Percentiles rank a stretch among this genome's conserved stretches.
Conservation (phyloP, 1,140 invertebrate species). For the Bradynema listronoti region DNA sequence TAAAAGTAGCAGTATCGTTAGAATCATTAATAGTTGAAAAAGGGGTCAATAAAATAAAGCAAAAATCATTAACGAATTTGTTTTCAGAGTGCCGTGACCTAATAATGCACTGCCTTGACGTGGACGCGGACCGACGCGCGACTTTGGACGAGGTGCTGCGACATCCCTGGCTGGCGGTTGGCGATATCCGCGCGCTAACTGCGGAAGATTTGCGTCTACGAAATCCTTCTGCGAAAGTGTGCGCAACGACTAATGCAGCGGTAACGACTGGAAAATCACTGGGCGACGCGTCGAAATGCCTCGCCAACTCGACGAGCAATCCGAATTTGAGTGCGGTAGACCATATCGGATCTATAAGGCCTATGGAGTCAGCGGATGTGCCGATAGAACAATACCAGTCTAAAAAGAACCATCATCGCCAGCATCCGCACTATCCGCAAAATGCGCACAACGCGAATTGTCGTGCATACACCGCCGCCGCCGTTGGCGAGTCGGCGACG, state of each 20-base stretch:
- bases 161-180: slow-evolving; percentile 62
- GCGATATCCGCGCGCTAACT: slow-evolving; percentile 8
- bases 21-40: no score
- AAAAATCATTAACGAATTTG: slow-evolving; percentile 27
- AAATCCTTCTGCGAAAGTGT: background rate
- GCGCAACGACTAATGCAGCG: background rate
- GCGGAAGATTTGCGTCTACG: slow-evolving; percentile 12
- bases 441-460: no score
- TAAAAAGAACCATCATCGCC: background rate
- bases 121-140: slow-evolving; percentile 62
- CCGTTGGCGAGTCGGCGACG: no score
- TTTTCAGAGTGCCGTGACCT: slow-evolving; percentile 65
- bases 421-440: background rate
- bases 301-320: background rate
- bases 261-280: background rate
- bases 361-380: background rate
- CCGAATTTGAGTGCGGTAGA: no score
- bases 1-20: no score
- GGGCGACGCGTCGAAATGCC: background rate
- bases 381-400: background rate
- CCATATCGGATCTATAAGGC: no score
- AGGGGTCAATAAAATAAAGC: slow-evolving; percentile 13
- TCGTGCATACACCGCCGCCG: no score
- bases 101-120: slow-evolving; percentile 63
- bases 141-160: slow-evolving; percentile 63